Base-by-base conservation (phyloP, 2,797 vertebrate species). In the Tokudaia tokunoshimensis region DNA sequence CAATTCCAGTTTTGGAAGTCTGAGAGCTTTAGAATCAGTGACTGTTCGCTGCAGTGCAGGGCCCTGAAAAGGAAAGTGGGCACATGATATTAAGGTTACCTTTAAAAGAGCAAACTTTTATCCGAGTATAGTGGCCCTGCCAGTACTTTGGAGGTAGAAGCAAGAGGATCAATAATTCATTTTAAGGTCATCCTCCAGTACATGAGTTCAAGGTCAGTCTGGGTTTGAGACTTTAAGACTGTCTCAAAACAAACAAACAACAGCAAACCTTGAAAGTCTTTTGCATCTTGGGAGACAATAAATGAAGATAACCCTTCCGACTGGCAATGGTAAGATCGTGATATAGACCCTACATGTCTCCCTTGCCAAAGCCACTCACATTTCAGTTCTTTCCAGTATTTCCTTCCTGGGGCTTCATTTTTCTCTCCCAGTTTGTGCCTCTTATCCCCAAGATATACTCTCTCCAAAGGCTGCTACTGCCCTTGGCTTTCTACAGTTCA, bases 341-440 rank as follows among this genome's bases (percentile, higher is more conserved):
- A 89, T 52, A n/a, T 0, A 1, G 70, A 31, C 24, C 8, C 52
- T 37, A n/a, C 2, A 65, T 63, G 57, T 80, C 87, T 95, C 22
- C 75, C 20, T 81, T 70, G 41, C 67, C 34, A 67, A 44, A 92
- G 12, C 37, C 67, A 17, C 50, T 83, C 72, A 34, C 15, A 14
- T 88, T 88, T 41, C 11, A 55, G 4, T 72, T 91, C 63, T n/a
- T 91, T 91, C 83, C 26, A 86, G 19, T 10, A 29, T 85, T 37
- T 82, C 52, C 44, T 95, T 37, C 67, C 12, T 72, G 65, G 22
- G 14, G n/a, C 84, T 96, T 76, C 80, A 57, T 89, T 85, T 92
- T 92, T 76, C 6, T 72, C 29, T 22, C 72, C 24, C 4, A 84
- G 29, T 22, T 70, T 6, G 81, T 93, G 50, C 34, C 15, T 87